Evolutionary conservation across 30 jellyfish, hydroid and myxozoan species (phyloP).

Genomic region (Rhopilema esculentum): DNA sequence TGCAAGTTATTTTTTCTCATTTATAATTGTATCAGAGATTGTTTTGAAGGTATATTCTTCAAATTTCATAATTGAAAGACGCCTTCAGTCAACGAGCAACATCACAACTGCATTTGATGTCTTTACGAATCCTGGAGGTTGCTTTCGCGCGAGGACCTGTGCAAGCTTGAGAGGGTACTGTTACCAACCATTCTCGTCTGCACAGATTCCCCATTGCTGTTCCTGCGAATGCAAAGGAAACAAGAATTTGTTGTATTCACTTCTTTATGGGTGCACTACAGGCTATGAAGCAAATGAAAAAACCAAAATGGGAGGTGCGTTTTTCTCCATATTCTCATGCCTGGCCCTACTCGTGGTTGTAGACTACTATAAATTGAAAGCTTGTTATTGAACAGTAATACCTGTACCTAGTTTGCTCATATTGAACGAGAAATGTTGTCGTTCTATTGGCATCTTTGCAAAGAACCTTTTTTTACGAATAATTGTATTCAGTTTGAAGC

Average conservation of each 20-base stretch:
- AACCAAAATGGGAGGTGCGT: not conserved
- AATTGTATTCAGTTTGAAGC: too few species aligned
- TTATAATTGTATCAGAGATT: not conserved
- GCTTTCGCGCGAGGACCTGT: conserved; percentile 6
- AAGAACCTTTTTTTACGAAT: too few species aligned
- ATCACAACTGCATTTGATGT: not conserved
- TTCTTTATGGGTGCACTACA: conserved; percentile 5
- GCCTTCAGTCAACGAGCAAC: not conserved
- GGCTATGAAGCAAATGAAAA: not conserved
- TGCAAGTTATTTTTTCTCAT: not conserved
- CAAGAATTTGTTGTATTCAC: conserved; percentile 6
- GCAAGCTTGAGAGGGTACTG: conserved; percentile 13
- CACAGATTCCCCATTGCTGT: conserved; percentile 17
- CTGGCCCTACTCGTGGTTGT: too few species aligned
- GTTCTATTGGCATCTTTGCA: too few species aligned
- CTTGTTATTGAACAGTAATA: too few species aligned
- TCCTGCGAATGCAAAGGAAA: conserved; percentile 16
- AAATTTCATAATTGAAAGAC: conserved; percentile 13
- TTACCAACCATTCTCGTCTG: not conserved
- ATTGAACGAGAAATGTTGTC: too few species aligned
- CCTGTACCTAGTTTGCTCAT: too few species aligned
- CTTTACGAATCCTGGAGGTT: conserved; percentile 49
- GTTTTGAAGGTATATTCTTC: not conserved
- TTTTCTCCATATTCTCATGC: not conserved
- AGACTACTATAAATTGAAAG: too few species aligned